A percentile compares a stretch with the other conserved stretches of the same genome.
Conservation (phyloP, 2,797 vertebrate species). For the Chaetodon trifasciatus region DNA sequence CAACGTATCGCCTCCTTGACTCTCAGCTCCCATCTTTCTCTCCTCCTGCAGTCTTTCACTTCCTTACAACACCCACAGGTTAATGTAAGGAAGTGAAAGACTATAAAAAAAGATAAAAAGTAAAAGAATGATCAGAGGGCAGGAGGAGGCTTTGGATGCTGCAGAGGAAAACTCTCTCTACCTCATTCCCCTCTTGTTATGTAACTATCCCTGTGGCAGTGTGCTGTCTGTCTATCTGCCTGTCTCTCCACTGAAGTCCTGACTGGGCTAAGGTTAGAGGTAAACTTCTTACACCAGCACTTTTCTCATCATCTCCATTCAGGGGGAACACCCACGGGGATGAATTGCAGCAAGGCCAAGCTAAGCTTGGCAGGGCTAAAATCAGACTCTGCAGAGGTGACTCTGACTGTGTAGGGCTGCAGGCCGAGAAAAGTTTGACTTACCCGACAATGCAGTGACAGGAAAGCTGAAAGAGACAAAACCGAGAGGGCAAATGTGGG, state of each 20-base stretch:
- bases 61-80: conserved; percentile 21
- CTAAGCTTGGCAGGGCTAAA: conserved; percentile 39
- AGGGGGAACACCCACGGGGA: conserved; percentile 64
- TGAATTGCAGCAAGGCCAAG: conserved; percentile 51
- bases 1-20: background rate
- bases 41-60: background rate
- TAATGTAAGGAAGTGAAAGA: background rate
- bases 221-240: conserved; percentile 11
- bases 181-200: conserved; percentile 21
- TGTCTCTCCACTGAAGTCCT: conserved; percentile 16
- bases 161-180: conserved; percentile 4
- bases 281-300: conserved; percentile 66
- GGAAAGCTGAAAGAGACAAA: conserved; percentile 2
- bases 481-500: background rate
- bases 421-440: conserved; percentile 25
- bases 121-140: background rate
- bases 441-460: conserved; percentile 7
- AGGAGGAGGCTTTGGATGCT: background rate
- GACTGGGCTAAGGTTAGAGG: conserved; percentile 34
- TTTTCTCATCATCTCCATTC: conserved; percentile 63
- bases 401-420: conserved; percentile 25
- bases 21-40: conserved; percentile 2
- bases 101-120: background rate
- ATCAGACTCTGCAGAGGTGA: conserved; percentile 35
- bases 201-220: conserved; percentile 46